Evolutionary conservation across 2,797 vertebrate species (phyloP), one percentile per base, ranked within the genome.

Genomic region (Chaenodraco wilsoni): DNA sequence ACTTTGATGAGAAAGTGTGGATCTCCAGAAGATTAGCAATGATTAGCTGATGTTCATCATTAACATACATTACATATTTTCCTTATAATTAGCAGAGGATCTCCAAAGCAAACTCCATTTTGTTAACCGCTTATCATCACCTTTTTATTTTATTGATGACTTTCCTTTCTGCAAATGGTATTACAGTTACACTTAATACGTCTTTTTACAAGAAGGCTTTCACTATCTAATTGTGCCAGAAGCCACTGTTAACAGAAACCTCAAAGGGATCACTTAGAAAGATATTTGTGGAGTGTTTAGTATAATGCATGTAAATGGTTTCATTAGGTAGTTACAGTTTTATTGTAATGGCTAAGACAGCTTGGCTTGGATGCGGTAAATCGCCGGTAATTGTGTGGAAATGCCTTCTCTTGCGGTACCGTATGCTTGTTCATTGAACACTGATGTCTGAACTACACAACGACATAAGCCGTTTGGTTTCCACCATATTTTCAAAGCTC

Each of bases 401-500:
- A 37, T 37, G 8, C 33, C 33, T 16, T 45, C 5, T 48, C 17
- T 55, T 27, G 2, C 41, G 10, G 3, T 45, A n/a, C 3, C 0
- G 2, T 16, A 19, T 19, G 9, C 17, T 17, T 0, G 2, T 44
- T 17, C 46, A 52, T 43, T 5, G 3, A 69, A 37, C 10, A 55
- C 14, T 27, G 16, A 43, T 46, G 52, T 56, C 3, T 19, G 23
- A 43, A 65, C 37, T 33, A 57, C 45, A 54, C 3, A 9, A 0
- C 41, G 23, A 60, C 19, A 56, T 57, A n/a, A 64, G 73, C 21
- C 21, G 43, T 51, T 52, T 54, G 54, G 13, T 50, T 69, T 37
- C 7, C 33, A 37, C 33, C 33, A 37, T 37, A 65, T 63, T 37
- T 37, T 58, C 48, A 69, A 55, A 48, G 73, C 70, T 82, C 21